phyloP scores from a whole-genome alignment of 2,113 vertebrate species.

The Lutjanus erythropterus region DNA sequence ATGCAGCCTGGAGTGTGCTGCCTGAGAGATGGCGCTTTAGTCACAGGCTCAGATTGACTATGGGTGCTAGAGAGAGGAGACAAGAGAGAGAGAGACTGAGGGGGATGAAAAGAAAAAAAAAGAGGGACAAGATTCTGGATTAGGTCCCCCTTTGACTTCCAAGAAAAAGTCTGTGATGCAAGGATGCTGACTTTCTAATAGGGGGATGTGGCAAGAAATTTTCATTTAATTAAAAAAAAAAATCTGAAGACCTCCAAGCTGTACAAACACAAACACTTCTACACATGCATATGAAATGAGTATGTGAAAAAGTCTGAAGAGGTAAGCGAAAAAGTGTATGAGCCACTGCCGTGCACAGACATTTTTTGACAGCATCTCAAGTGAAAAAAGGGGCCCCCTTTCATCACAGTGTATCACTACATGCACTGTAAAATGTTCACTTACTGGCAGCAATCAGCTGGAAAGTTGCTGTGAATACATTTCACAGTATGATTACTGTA shows the following conservation, averaged over 20 bases:
- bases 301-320: background rate
- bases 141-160: slow-evolving; percentile 8
- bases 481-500: no score
- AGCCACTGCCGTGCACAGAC: no score
- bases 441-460: no score
- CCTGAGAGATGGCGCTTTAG: slow-evolving; percentile 72
- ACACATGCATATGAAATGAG: background rate
- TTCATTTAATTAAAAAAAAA: background rate
- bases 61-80: slow-evolving; percentile 30
- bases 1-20: slow-evolving; percentile 60
- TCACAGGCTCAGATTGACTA: slow-evolving; percentile 59
- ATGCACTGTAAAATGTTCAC: no score
- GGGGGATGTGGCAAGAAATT: background rate
- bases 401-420: no score
- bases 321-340: no score
- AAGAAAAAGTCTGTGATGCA: slow-evolving; percentile 8
- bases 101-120: background rate
- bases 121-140: slow-evolving; percentile 11
- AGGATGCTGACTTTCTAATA: background rate
- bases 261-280: background rate
- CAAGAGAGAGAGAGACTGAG: background rate
- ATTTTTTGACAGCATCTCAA: no score
- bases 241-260: background rate
- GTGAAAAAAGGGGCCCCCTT: no score
- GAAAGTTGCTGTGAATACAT: no score